Conservation (phyloP, 1,140 invertebrate genomes). For the Saccostrea glomerata region DNA sequence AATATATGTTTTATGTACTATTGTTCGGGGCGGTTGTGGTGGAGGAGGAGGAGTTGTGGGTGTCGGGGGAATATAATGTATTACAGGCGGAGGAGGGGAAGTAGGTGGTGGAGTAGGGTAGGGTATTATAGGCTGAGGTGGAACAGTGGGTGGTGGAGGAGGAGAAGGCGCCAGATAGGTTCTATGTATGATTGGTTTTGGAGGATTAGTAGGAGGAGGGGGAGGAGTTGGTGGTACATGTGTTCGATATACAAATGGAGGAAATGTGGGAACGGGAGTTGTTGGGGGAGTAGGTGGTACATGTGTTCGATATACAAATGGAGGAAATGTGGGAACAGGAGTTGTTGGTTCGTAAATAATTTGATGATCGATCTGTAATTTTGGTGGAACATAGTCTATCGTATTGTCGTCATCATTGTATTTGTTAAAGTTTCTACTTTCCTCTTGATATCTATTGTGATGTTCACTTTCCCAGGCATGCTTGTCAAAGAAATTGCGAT, state of each 20-base stretch:
- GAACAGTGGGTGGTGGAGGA: background rate
- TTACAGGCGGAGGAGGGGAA: background rate
- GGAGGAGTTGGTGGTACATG: no score
- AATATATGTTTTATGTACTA: background rate
- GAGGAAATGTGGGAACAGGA: background rate
- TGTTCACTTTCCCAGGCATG: background rate
- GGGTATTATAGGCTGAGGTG: background rate
- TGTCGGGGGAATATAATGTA: background rate
- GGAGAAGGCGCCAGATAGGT: background rate
- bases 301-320: no score
- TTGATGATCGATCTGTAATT: background rate
- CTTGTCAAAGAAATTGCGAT: background rate
- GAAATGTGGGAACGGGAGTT: background rate
- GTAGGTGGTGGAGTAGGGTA: background rate
- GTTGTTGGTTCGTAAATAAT: background rate
- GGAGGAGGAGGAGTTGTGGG: background rate
- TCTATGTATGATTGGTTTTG: no score
- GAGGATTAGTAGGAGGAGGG: no score
- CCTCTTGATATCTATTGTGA: background rate
- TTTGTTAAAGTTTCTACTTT: background rate
- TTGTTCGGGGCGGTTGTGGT: background rate
- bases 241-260: no score
- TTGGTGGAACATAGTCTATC: background rate
- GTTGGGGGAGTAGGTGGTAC: background rate
- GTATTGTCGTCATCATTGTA: background rate